phyloP scores from a whole-genome alignment of 2,888 invertebrate genomes.

The Pristionchus maxplancki region DNA sequence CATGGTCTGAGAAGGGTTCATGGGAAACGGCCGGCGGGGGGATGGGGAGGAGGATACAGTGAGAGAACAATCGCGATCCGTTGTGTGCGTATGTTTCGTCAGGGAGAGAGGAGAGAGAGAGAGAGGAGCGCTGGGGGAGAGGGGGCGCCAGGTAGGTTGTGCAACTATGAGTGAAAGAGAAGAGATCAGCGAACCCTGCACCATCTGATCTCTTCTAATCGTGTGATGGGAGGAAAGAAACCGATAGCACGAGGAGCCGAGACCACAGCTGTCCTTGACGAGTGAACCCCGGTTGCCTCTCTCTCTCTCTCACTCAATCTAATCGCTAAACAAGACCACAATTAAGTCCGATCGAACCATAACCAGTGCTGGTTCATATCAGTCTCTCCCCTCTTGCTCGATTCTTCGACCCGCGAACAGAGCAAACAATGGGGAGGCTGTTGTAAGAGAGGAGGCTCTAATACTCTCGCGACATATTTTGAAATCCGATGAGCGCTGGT shows the following conservation, averaged over 20 bases:
- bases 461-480: constrained; percentile 9
- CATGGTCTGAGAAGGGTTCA: too few species aligned
- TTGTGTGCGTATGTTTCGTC: constrained; percentile 43
- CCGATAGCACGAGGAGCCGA: background rate
- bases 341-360: background rate
- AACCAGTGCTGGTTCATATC: background rate
- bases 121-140: background rate
- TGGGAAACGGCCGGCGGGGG: too few species aligned
- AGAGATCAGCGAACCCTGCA: background rate
- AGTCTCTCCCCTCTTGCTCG: background rate
- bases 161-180: background rate
- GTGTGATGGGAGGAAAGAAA: background rate
- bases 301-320: background rate
- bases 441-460: background rate
- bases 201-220: constrained; percentile 1
- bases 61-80: constrained; percentile 37
- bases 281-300: background rate
- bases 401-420: constrained; percentile 15
- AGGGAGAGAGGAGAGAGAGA: background rate
- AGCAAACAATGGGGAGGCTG: background rate
- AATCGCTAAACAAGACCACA: background rate
- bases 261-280: constrained; percentile 17
- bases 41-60: background rate
- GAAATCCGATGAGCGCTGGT: background rate
- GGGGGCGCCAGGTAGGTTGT: constrained; percentile 46